Conservation (phyloP, 1,140 invertebrate species). For the Leptoteleia sp. region DNA sequence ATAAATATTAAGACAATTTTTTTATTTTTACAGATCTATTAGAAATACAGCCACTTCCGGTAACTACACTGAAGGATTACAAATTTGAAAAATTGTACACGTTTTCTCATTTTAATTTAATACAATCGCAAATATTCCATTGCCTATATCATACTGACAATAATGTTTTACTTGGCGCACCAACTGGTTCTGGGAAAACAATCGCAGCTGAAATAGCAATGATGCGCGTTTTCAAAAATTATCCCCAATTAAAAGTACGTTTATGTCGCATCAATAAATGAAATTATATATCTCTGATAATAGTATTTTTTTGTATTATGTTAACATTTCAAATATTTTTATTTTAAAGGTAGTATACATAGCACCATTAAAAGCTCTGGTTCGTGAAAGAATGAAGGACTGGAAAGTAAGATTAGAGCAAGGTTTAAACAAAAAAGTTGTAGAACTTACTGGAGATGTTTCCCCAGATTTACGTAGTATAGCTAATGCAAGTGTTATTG, state of each 20-base stretch:
- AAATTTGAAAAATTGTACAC: constrained; percentile 91
- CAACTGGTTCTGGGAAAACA: constrained; percentile 99
- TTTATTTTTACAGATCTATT: constrained; percentile 92
- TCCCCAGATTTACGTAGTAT: constrained; percentile 95
- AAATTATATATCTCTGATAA: not conserved
- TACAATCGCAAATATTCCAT: constrained; percentile 99
- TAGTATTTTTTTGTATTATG: too few species aligned
- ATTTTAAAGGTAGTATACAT: constrained; percentile 94
- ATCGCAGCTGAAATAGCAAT: constrained; percentile 99
- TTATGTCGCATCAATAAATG: too few species aligned
- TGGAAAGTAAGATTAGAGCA: constrained; percentile 95
- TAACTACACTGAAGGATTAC: constrained; percentile 89
- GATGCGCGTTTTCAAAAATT: constrained; percentile 93
- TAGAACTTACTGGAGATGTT: constrained; percentile 98
- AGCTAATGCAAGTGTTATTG: constrained; percentile 92
- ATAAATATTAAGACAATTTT: too few species aligned
- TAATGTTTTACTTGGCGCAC: constrained; percentile 97
- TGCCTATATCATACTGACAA: constrained; percentile 96
- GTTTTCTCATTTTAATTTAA: constrained; percentile 98
- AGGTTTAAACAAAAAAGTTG: constrained; percentile 90
- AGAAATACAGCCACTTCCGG: constrained; percentile 94
- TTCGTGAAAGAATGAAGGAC: constrained; percentile 97
- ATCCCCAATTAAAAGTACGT: constrained; percentile 90
- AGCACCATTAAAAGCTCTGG: constrained; percentile 98
- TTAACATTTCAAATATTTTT: too few species aligned